phyloP scores from a whole-genome alignment of 2,113 vertebrate genomes.

The Oreochromis aureus region DNA sequence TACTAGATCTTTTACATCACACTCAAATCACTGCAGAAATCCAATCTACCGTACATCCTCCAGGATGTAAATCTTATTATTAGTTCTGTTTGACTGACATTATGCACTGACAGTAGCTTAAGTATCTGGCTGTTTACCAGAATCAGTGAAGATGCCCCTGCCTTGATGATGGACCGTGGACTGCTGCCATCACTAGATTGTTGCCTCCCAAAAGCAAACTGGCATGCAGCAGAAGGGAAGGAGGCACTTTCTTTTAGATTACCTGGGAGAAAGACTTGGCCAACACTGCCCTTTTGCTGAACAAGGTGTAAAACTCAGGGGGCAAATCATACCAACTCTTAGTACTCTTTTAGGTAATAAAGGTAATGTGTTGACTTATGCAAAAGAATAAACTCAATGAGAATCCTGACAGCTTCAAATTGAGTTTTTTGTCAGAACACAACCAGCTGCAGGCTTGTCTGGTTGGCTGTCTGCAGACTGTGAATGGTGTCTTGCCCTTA shows the following conservation, averaged over 20 bases:
- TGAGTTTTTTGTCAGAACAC: neutral
- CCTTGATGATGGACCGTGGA: slow-evolving; percentile 13
- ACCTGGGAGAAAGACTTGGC: neutral
- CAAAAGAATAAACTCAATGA: neutral
- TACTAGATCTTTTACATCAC: neutral
- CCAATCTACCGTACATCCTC: neutral
- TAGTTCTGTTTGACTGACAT: slow-evolving; percentile 11
- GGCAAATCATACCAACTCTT: neutral
- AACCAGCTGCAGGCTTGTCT: neutral
- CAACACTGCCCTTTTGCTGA: neutral
- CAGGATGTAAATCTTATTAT: neutral
- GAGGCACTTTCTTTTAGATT: neutral
- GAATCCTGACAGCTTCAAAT: neutral
- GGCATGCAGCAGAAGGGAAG: neutral
- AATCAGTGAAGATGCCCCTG: neutral
- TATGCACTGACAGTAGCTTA: neutral
- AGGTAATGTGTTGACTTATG: neutral
- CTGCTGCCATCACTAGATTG: slow-evolving; percentile 15
- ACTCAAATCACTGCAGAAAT: neutral
- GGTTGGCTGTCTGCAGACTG: neutral
- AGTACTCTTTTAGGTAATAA: neutral
- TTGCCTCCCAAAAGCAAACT: neutral
- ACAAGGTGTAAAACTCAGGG: neutral
- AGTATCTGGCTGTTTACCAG: slow-evolving; percentile 26
- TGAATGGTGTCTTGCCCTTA: neutral